Conservation (phyloP, 2,888 invertebrate genomes). For the Noctua janthe region DNA sequence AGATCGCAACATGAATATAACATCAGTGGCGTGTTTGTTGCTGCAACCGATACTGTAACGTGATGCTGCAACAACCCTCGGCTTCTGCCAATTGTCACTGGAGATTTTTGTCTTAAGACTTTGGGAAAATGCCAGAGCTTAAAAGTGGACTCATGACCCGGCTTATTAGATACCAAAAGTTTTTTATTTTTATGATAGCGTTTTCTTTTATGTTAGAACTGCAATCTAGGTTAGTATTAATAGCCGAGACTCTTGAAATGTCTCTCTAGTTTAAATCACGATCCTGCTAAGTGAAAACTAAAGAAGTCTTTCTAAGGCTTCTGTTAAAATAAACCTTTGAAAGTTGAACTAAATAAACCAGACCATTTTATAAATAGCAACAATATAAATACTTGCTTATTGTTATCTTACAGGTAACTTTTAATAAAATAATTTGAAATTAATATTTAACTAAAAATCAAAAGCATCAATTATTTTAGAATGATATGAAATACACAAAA, state of each 20-base stretch:
- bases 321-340: background rate
- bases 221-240: background rate
- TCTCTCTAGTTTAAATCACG: background rate
- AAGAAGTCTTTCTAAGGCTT: background rate
- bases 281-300: background rate
- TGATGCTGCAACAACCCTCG: conserved; percentile 17
- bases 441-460: too few species aligned
- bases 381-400: background rate
- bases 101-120: conserved; percentile 31
- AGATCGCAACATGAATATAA: conserved; percentile 56
- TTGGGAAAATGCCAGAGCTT: conserved; percentile 47
- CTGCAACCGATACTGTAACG: conserved; percentile 42
- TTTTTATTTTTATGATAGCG: background rate
- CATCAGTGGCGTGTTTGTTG: conserved; percentile 40
- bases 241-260: background rate
- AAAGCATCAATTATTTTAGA: too few species aligned
- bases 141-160: conserved; percentile 23
- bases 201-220: background rate
- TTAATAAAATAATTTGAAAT: too few species aligned
- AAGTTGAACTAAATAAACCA: background rate
- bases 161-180: conserved; percentile 3
- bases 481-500: too few species aligned
- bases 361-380: background rate
- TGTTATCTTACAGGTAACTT: too few species aligned
- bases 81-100: conserved; percentile 37